These are phyloP conservation scores for Dromaius novaehollandiae DNA, from an alignment of 2,113 vertebrate genomes.

Conservation along the genomic window DNA sequence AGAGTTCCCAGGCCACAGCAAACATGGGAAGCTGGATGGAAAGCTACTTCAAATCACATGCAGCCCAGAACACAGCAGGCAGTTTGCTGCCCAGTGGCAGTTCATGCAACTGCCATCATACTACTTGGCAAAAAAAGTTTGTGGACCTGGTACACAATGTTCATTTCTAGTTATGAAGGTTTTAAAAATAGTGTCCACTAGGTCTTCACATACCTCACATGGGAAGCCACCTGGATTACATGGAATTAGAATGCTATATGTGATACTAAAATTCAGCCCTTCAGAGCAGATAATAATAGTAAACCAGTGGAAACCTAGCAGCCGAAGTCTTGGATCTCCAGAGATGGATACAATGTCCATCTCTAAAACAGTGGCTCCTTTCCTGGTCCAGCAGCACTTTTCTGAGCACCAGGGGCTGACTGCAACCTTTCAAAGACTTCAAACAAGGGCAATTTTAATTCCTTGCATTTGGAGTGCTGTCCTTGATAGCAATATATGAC, in stretches of 20 bases:
- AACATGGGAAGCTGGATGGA: not conserved
- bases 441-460: not conserved
- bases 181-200: not conserved
- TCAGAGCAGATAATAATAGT: not conserved
- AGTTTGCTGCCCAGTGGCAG: not conserved
- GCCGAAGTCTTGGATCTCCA: not conserved
- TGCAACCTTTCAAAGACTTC: not conserved
- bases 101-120: not conserved
- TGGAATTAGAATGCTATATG: not conserved
- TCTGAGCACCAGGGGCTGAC: not conserved
- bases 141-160: not conserved
- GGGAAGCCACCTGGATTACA: not conserved
- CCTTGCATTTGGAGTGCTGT: not conserved
- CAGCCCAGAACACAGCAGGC: not conserved
- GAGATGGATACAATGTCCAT: not conserved
- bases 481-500: not conserved
- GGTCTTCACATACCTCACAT: not conserved
- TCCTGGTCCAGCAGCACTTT: not conserved
- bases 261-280: not conserved
- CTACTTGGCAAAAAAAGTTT: not conserved
- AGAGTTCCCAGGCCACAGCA: not conserved
- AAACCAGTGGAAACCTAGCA: not conserved
- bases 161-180: not conserved
- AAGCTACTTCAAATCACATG: not conserved
- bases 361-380: not conserved